Percentiles rank a stretch among this genome's conserved stretches.
Conservation (phyloP, 2,888 invertebrate species). For the Schrankia costaestrigalis region DNA sequence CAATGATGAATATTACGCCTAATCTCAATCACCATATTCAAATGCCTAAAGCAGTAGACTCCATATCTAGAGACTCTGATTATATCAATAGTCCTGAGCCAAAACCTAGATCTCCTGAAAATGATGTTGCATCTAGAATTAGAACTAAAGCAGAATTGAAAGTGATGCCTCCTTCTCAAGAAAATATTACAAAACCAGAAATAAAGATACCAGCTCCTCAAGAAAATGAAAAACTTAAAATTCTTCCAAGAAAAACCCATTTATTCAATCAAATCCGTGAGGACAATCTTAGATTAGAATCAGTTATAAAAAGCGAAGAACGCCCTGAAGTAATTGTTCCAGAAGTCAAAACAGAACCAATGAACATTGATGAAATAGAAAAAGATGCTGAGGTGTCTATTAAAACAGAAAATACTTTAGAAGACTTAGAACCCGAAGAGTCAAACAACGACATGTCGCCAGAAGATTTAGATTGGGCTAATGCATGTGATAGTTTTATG, state of each 20-base stretch:
- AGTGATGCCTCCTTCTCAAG: conserved; percentile 72
- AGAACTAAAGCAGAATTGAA: conserved; percentile 93
- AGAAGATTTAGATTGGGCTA: conserved; percentile 82
- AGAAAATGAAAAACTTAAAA: conserved; percentile 46
- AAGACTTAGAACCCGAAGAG: conserved; percentile 38
- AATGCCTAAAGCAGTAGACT: conserved; percentile 85
- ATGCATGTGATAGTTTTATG: conserved; percentile 88
- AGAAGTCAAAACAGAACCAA: conserved; percentile 84
- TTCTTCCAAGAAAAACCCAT: conserved; percentile 61
- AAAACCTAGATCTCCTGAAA: conserved; percentile 67
- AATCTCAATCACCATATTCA: conserved; percentile 77
- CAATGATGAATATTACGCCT: conserved; percentile 37
- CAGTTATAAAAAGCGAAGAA: conserved; percentile 83
- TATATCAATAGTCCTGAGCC: conserved; percentile 54
- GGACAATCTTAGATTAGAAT: conserved; percentile 66
- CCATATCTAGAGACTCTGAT: conserved; percentile 78
- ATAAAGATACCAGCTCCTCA: conserved; percentile 30
- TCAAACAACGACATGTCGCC: conserved; percentile 24
- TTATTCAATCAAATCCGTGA: conserved; percentile 73
- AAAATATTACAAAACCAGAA: conserved; percentile 45
- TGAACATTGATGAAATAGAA: conserved; percentile 84
- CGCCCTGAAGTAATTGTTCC: conserved; percentile 68
- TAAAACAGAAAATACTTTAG: conserved; percentile 56
- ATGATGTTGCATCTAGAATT: conserved; percentile 85
- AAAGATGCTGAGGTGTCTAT: conserved; percentile 76